These are phyloP conservation scores for Zygogramma bicolorata DNA, from an alignment of 2,888 invertebrate genomes.

Conservation along the genomic window DNA sequence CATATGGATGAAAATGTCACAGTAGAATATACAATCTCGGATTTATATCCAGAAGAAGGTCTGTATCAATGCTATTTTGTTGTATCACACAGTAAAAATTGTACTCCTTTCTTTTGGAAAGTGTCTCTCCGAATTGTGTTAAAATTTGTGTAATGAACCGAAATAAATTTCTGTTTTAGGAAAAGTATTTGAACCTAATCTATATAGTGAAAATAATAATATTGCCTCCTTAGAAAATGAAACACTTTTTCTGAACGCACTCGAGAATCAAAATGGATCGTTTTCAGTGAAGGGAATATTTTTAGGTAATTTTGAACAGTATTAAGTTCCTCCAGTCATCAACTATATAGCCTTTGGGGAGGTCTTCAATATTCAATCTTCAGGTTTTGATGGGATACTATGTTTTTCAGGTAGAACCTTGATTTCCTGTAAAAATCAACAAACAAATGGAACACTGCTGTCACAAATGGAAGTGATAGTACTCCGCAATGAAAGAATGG, in stretches of 20 bases:
- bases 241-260: conserved; percentile 22
- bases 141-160: too few species aligned
- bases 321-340: too few species aligned
- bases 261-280: conserved; percentile 38
- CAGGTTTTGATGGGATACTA: background rate
- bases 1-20: conserved; percentile 21
- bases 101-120: too few species aligned
- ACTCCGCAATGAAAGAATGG: conserved; percentile 67
- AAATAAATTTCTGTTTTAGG: conserved; percentile 8
- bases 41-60: conserved; percentile 24
- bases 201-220: conserved; percentile 48
- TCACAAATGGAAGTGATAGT: conserved; percentile 55
- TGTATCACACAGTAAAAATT: too few species aligned
- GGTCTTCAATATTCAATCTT: too few species aligned
- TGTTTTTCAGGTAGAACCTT: conserved; percentile 51
- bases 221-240: conserved; percentile 47
- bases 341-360: too few species aligned
- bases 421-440: conserved; percentile 43
- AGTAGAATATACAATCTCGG: conserved; percentile 15
- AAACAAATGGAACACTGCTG: conserved; percentile 28
- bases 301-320: too few species aligned
- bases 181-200: conserved; percentile 32
- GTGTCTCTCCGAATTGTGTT: too few species aligned
- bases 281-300: conserved; percentile 58
- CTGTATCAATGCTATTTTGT: background rate